Evolutionary conservation across 2,888 invertebrate genomes (phyloP).

Genomic region (Agrochola litura): DNA sequence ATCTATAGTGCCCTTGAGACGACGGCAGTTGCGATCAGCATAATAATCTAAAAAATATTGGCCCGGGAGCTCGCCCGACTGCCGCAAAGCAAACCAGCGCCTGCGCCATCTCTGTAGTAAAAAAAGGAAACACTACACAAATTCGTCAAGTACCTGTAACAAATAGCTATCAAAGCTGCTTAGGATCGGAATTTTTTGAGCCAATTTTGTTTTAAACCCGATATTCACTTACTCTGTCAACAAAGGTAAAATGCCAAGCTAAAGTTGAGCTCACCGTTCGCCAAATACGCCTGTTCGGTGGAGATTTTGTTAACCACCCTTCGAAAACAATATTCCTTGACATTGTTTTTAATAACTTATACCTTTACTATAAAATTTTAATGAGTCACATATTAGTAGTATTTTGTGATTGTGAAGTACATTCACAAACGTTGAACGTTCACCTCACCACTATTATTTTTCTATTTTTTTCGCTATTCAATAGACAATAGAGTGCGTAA

Average conservation of each 20-base stretch:
- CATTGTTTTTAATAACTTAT: constrained; percentile 72
- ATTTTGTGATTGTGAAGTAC: constrained; percentile 40
- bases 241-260: constrained; percentile 75
- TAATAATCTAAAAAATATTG: constrained; percentile 98
- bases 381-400: constrained; percentile 55
- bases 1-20: constrained; percentile 97
- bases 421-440: constrained; percentile 46
- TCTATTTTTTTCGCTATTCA: constrained; percentile 35
- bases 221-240: constrained; percentile 78
- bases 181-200: constrained; percentile 11
- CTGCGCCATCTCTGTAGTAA: constrained; percentile 96
- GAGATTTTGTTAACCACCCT: constrained; percentile 99
- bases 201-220: constrained; percentile 52
- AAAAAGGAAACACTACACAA: constrained; percentile 47
- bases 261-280: constrained; percentile 95
- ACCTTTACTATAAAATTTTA: constrained; percentile 19
- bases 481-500: too few relatives aligned
- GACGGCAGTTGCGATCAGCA: constrained; percentile 95
- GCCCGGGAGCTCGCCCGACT: constrained; percentile 97
- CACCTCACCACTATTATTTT: constrained; percentile 48
- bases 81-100: constrained; percentile 98
- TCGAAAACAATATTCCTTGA: constrained; percentile 94
- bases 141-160: constrained; percentile 36
- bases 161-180: constrained; percentile 23
- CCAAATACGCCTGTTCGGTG: constrained; percentile 97